Percentiles rank a stretch among this genome's conserved stretches.
These are phyloP conservation scores for Cryptophagus acutangulus DNA, from an alignment of 2,888 invertebrate species.

Conservation along the genomic window DNA sequence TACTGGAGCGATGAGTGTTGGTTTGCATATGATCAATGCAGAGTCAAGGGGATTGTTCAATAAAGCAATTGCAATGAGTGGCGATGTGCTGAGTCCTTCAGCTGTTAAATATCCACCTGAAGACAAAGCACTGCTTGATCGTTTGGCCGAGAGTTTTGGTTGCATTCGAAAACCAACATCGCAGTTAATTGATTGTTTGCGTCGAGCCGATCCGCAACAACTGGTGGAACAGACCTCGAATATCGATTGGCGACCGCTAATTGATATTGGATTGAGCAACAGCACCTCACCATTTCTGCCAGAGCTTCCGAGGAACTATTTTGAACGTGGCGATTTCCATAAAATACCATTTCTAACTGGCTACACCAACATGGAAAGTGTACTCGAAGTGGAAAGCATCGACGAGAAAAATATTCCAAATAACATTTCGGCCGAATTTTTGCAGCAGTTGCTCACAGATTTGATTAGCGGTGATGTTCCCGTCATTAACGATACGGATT, in stretches of 20 bases:
- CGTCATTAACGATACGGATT: slow-evolving; percentile 51
- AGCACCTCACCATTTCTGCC: slow-evolving; percentile 61
- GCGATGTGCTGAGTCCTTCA: slow-evolving; percentile 56
- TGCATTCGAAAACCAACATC: slow-evolving; percentile 65
- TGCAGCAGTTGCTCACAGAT: slow-evolving; percentile 56
- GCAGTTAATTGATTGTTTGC: slow-evolving; percentile 64
- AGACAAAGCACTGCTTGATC: slow-evolving; percentile 59
- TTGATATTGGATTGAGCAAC: slow-evolving; percentile 68
- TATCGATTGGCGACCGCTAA: slow-evolving; percentile 68
- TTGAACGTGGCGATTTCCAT: slow-evolving; percentile 58
- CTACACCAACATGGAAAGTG: slow-evolving; percentile 79
- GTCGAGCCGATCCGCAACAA: slow-evolving; percentile 56
- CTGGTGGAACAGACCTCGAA: slow-evolving; percentile 55
- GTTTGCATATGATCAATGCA: slow-evolving; percentile 65
- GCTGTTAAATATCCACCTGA: slow-evolving; percentile 61
- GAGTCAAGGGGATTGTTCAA: slow-evolving; percentile 62
- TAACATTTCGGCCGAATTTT: slow-evolving; percentile 56
- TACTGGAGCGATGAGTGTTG: slow-evolving; percentile 73
- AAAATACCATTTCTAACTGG: slow-evolving; percentile 66
- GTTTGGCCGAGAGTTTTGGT: slow-evolving; percentile 61
- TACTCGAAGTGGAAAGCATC: slow-evolving; percentile 55
- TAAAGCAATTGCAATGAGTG: slow-evolving; percentile 79
- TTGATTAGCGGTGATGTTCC: slow-evolving; percentile 59
- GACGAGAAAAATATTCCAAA: slow-evolving; percentile 58
- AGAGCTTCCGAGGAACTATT: slow-evolving; percentile 59